phyloP scores from a whole-genome alignment of 1,140 invertebrate species.

The Philotrypesis tridentata region DNA sequence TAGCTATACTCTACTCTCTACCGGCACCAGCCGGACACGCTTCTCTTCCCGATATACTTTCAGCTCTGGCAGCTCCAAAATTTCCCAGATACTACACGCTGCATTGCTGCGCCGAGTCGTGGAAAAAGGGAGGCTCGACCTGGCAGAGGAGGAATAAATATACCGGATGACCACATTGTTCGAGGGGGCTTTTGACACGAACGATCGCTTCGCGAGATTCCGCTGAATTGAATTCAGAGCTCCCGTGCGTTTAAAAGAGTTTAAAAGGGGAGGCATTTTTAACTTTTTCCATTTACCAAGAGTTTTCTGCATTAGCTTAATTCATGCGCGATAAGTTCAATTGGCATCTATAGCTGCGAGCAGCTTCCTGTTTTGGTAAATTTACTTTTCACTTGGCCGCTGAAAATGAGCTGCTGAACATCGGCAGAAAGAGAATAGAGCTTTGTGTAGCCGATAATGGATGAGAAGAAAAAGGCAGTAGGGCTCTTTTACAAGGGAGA shows the following conservation, averaged over 20 bases:
- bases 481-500: slow-evolving; percentile 1
- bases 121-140: background rate
- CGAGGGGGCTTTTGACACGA: background rate
- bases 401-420: background rate
- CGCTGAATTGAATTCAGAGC: background rate
- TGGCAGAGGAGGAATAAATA: background rate
- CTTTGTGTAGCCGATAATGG: background rate
- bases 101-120: background rate
- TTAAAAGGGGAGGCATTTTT: too few species aligned
- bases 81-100: too few species aligned
- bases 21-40: background rate
- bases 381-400: too few species aligned
- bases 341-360: background rate
- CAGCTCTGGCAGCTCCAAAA: too few species aligned
- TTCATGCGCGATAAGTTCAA: slow-evolving; percentile 3
- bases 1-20: background rate
- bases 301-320: slow-evolving; percentile 26
- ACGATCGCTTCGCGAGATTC: slow-evolving; percentile 1
- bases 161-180: background rate
- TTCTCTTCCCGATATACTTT: background rate
- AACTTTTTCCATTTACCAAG: too few species aligned
- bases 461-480: slow-evolving; percentile 33
- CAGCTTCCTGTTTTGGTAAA: too few species aligned
- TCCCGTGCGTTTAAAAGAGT: too few species aligned
- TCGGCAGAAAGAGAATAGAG: background rate